Conservation (phyloP, 1,140 invertebrate genomes). For the Cotesia chilonis region DNA sequence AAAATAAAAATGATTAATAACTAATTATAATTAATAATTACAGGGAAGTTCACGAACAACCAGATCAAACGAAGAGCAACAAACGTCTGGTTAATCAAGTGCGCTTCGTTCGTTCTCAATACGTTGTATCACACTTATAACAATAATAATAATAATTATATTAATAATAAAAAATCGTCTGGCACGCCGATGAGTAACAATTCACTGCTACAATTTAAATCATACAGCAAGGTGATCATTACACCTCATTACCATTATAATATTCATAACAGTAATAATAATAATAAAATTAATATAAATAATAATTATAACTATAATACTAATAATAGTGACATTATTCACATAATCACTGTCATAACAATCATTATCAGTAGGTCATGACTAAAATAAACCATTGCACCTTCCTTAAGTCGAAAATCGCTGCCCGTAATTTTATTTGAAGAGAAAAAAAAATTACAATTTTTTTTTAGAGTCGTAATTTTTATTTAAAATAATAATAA, state of each 20-base stretch:
- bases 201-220: slow-evolving; percentile 23
- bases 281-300: slow-evolving; percentile 18
- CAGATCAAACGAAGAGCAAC: slow-evolving; percentile 20
- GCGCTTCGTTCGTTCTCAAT: slow-evolving; percentile 35
- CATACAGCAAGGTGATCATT: slow-evolving; percentile 25
- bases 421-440: background rate
- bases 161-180: slow-evolving; percentile 19
- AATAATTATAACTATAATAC: too few species aligned
- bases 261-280: slow-evolving; percentile 11
- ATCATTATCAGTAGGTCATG: background rate
- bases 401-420: slow-evolving; percentile 1
- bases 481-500: too few species aligned
- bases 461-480: too few species aligned
- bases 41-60: slow-evolving; percentile 31
- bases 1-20: too few species aligned
- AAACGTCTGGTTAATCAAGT: slow-evolving; percentile 31
- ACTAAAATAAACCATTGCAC: background rate
- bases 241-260: slow-evolving; percentile 17
- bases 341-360: too few species aligned
- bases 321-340: too few species aligned
- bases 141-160: slow-evolving; percentile 11
- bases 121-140: slow-evolving; percentile 6
- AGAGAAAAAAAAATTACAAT: background rate
- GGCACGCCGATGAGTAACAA: slow-evolving; percentile 19
- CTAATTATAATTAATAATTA: too few species aligned